A percentile compares a stretch with the other conserved stretches of the same genome.
These are phyloP conservation scores for Melanerpes formicivorus DNA, from an alignment of 2,113 vertebrate species.

Conservation along the genomic window DNA sequence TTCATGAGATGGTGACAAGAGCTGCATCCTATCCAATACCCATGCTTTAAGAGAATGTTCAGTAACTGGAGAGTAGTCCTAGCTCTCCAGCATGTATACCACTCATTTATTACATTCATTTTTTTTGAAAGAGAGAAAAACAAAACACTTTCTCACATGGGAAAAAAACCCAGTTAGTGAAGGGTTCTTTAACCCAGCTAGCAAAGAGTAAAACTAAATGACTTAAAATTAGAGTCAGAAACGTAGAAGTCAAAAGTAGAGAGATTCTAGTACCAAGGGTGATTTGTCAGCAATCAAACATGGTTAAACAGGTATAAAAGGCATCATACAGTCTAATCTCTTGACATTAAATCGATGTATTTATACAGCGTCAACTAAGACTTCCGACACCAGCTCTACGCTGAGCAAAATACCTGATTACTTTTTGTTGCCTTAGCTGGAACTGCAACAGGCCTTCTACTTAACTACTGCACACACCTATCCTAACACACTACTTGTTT, in stretches of 20 bases:
- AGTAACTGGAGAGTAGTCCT: neutral
- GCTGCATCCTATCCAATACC: accelerated
- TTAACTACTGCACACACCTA: neutral
- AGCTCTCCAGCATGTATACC: too few species aligned
- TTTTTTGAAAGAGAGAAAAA: neutral
- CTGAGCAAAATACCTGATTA: neutral
- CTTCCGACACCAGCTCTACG: neutral
- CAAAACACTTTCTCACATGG: neutral
- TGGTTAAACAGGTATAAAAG: neutral
- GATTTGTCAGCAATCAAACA: neutral
- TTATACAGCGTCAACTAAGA: neutral
- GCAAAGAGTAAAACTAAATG: neutral
- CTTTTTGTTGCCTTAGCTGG: neutral
- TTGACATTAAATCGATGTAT: neutral
- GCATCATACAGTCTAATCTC: neutral
- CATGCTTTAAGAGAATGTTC: neutral
- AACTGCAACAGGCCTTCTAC: neutral
- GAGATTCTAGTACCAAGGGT: neutral
- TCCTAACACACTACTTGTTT: neutral
- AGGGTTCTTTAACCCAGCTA: neutral
- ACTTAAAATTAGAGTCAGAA: neutral
- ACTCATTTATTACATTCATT: neutral
- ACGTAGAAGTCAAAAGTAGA: neutral
- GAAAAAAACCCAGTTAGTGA: neutral
- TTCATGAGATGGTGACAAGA: neutral